phyloP scores from a whole-genome alignment of 2,113 vertebrate species.

The Psittacara wagleri region DNA sequence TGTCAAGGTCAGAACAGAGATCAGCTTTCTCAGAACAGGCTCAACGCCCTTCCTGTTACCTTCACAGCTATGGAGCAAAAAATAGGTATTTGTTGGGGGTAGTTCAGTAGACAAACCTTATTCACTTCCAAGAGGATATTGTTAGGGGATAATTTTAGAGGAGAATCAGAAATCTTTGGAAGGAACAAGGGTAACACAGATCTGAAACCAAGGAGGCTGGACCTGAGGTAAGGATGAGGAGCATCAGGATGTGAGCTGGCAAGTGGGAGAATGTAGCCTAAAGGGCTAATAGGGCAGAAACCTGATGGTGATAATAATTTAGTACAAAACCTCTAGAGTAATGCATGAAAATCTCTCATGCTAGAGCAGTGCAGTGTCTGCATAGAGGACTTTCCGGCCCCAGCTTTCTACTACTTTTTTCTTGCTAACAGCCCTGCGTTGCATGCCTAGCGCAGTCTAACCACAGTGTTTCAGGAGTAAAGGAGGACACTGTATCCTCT shows the following conservation, averaged over 20 bases:
- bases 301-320: not conserved
- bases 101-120: not conserved
- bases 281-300: not conserved
- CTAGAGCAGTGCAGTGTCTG: not conserved
- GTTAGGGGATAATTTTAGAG: not conserved
- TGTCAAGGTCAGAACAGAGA: constrained; percentile 19
- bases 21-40: not conserved
- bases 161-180: not conserved
- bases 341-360: not conserved
- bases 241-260: not conserved
- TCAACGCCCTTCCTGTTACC: not conserved
- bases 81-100: not conserved
- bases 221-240: not conserved
- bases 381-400: not conserved
- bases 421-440: not conserved
- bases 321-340: not conserved
- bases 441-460: not conserved
- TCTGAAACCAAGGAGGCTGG: not conserved
- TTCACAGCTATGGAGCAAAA: not conserved
- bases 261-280: not conserved
- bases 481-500: not conserved
- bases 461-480: not conserved
- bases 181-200: not conserved
- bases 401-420: not conserved
- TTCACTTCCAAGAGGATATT: not conserved